These are phyloP conservation scores for Ceratosolen solmsi DNA, from an alignment of 1,140 invertebrate genomes.

Conservation along the genomic window DNA sequence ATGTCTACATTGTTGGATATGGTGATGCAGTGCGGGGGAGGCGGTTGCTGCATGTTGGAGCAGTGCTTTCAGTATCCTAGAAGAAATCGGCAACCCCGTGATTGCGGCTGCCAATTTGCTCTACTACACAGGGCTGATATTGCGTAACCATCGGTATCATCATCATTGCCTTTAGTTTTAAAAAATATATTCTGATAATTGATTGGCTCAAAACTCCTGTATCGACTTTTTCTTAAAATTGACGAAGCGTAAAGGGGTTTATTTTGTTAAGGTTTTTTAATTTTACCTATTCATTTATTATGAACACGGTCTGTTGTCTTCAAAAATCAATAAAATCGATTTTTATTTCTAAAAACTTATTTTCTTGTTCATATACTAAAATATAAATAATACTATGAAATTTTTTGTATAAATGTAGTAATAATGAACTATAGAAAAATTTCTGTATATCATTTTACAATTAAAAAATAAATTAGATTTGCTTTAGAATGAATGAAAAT, in stretches of 20 bases:
- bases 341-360: too few species aligned
- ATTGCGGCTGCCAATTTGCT: slow-evolving; percentile 90
- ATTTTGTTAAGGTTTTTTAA: not conserved
- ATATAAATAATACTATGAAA: too few species aligned
- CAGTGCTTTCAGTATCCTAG: slow-evolving; percentile 88
- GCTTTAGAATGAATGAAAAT: too few species aligned
- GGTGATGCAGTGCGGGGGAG: slow-evolving; percentile 74
- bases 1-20: slow-evolving; percentile 72
- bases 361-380: too few species aligned
- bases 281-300: not conserved
- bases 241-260: slow-evolving; percentile 42
- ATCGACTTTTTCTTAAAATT: not conserved
- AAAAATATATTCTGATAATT: slow-evolving; percentile 7
- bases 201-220: not conserved
- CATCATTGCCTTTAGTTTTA: slow-evolving; percentile 19
- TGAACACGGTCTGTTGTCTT: too few species aligned
- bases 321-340: too few species aligned
- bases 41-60: slow-evolving; percentile 87
- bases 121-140: slow-evolving; percentile 86
- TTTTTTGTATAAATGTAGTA: too few species aligned
- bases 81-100: slow-evolving; percentile 81
- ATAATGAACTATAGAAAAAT: too few species aligned
- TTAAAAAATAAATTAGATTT: too few species aligned
- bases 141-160: slow-evolving; percentile 73
- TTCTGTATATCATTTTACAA: too few species aligned